Evolutionary conservation across 2,888 invertebrate species (phyloP), one percentile per base, ranked within the genome.

Genomic region (Acanthosepion esculentum): DNA sequence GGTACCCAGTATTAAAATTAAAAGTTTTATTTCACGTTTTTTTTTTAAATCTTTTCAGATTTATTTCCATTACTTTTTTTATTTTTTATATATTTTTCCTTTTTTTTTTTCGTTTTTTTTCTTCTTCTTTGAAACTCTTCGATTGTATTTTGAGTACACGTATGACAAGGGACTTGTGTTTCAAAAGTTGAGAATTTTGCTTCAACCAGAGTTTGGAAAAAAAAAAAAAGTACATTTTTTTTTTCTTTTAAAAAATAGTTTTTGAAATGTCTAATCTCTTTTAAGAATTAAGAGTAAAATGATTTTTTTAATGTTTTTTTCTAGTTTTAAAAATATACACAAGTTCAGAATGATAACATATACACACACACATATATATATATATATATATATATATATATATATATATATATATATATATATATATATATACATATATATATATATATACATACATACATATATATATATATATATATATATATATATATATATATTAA

Each of bases 91-190:
- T 10, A 78, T 26, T 23, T 64, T 64, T 64, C 8, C 7, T 64
- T 6, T 26, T 26, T 64, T 6, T 26, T 64, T 23, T 23, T 1
- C 64, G 5, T 64, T 8, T 64, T 59, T 59, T 59, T 59, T 20
- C 20, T 50, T 50, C 20, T 23, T 23, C n/a, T n/a, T 78, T 78
- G 3, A 78, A 78, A 78, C 78, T 33, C 78, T 78, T n/a, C n/a
- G 5, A n/a, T 78, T 15, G 33, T n/a, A 33, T 78, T 78, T 78
- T 93, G 93, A 8, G 26, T 93, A 93, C 93, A 50, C 93, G 93
- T 93, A 93, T 93, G 50, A 50, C 48, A 93, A 93, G 93, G 93
- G 93, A 93, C 93, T 93, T 93, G 93, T 93, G 93, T 93, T 93
- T 53, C n/a, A 93, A 10, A 53, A 53, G 93, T 48, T 93, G 48